Evolutionary conservation across 2,888 invertebrate genomes (phyloP), one percentile per base, ranked within the genome.

Genomic region (Aphrophora alni): DNA sequence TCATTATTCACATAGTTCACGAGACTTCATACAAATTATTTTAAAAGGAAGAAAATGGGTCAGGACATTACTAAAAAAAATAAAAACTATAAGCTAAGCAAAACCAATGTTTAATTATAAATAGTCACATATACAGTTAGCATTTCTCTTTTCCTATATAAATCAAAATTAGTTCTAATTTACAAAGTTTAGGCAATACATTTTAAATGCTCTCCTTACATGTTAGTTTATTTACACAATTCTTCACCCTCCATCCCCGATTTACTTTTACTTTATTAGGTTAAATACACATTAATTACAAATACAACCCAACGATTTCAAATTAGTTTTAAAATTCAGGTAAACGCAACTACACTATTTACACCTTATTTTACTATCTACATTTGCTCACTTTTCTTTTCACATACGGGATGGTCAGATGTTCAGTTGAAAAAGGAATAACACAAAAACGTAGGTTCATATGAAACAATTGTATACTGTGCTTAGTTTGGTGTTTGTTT

Each of bases 51-150:
- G 21, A 21, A 5, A 59, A 59, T 2, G 21, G n/a, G 2, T 21
- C n/a, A 59, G 59, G 21, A 59, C 10, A 44, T 12, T 14, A 4
- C 8, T 12, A 33, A 8, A 8, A 8, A 3, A 17, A 14, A 17
- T 2, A 44, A 7, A 44, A 10, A 44, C 44, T 44, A 7, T 14
- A 44, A 7, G 12, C 10, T 59, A 59, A 59, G 59, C 59, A 21
- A 59, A 59, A 59, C 59, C 59, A 59, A 21, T 59, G 5, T 59
- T 59, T 59, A 59, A 59, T 59, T 59, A 59, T 59, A 59, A 59
- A 59, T 59, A 59, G 21, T 59, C 59, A 59, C 59, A 59, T 59
- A 59, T 59, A 59, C 59, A 59, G 59, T 59, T 59, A 59, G 59
- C n/a, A 59, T 21, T 59, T 59, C 4, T 59, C 59, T 59, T 21